Base-by-base conservation (phyloP, 2,797 vertebrate genomes). In the Benthosema pterotum region DNA sequence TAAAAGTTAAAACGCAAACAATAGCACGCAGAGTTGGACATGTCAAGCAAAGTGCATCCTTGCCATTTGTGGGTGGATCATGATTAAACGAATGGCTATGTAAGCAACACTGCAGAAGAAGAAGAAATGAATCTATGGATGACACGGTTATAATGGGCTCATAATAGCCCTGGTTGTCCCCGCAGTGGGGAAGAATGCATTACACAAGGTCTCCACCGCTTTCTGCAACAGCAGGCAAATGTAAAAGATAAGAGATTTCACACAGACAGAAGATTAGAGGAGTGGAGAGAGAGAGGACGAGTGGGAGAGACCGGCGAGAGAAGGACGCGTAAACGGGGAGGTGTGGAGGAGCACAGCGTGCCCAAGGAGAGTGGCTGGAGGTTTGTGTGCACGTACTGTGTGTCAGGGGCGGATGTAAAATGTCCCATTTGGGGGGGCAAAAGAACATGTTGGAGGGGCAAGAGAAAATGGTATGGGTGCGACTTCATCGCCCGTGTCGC, bases 181-280 rank as follows among this genome's bases (percentile, higher is more conserved):
- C 46, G 17, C 55, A 53, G 38, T 43, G 38, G 54, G 17, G 42
- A 46, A n/a, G 18, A 45, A 46, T 25, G 42, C 22, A 46, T 45
- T 57, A 57, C 42, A 57, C 12, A 9, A 25, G 15, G 52, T 53
- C 22, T 38, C 16, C 9, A n/a, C 8, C 16, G n/a, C 2, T 54
- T 54, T 54, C n/a, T 28, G 28, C 52, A 42, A 83, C 83, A 89
- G 90, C 90, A 92, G 90, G 91, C 5, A 52, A 52, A 28, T 28
- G 51, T 25, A 11, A 28, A 17, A 53, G 83, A 79, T 83, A 85
- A 89, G 58, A 48, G 55, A 51, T 51, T 71, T 56, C 56, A 47
- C 65, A 16, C 17, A 64, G 52, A 67, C 57, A 60, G 49, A 58
- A 59, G 53, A 69, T 65, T 56, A 60, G 45, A 58, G 59, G 62